A percentile compares a stretch with the other conserved stretches of the same genome.
Evolutionary conservation across 2,888 invertebrate genomes (phyloP).

Genomic region (Sepiola atlantica): DNA sequence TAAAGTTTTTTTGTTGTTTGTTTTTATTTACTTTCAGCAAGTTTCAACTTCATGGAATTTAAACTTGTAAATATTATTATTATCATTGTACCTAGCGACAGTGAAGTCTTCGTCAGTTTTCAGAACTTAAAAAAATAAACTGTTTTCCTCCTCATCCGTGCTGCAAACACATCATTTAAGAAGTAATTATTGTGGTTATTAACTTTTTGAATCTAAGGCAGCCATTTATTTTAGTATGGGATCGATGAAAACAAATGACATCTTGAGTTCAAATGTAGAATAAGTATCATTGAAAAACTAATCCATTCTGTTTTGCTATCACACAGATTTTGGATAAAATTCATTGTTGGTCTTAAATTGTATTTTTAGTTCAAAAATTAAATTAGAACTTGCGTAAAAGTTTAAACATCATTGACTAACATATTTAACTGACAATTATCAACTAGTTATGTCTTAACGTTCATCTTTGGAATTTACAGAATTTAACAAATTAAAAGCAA

Average conservation of each 20-base stretch:
- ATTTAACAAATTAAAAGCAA: too few relatives aligned
- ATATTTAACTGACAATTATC: too few relatives aligned
- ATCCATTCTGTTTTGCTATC: too few relatives aligned
- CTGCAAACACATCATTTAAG: background rate
- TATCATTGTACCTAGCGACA: background rate
- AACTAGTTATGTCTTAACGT: too few relatives aligned
- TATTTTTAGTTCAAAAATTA: too few relatives aligned
- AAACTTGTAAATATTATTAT: background rate
- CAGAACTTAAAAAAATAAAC: background rate
- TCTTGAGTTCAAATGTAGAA: background rate
- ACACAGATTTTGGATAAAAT: too few relatives aligned
- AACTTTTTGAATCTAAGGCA: background rate
- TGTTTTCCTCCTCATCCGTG: background rate
- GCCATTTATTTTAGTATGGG: background rate
- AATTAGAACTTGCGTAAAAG: too few relatives aligned
- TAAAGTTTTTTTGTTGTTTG: too few relatives aligned
- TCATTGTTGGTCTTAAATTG: too few relatives aligned
- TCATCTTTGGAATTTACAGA: too few relatives aligned
- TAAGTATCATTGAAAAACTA: too few relatives aligned
- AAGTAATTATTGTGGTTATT: background rate
- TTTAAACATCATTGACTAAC: too few relatives aligned
- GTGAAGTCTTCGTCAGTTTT: background rate
- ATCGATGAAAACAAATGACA: background rate
- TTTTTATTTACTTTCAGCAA: background rate
- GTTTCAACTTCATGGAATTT: background rate